Evolutionary conservation across 2,113 vertebrate species (phyloP).

Genomic region (Lepidothrix coronata): DNA sequence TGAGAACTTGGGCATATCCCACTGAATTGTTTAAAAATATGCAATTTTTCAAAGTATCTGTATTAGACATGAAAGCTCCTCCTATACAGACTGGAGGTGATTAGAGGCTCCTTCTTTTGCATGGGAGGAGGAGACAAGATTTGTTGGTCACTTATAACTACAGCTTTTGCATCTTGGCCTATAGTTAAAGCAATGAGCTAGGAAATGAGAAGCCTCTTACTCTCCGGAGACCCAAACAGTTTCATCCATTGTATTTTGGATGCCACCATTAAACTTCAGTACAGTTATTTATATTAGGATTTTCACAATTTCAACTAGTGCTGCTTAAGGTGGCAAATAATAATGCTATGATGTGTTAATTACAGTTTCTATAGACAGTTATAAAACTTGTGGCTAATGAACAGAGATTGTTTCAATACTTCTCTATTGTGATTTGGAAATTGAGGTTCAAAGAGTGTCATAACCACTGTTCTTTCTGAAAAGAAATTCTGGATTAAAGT

Average conservation of each 20-base stretch:
- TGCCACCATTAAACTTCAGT: neutral
- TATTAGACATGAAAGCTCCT: neutral
- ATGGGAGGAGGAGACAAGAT: neutral
- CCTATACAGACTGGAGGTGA: neutral
- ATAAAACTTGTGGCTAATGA: neutral
- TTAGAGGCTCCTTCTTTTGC: neutral
- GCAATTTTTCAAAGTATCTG: neutral
- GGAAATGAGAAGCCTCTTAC: neutral
- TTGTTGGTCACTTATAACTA: neutral
- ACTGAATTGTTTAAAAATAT: neutral
- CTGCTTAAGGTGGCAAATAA: neutral
- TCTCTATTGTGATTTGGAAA: neutral
- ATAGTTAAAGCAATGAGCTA: neutral
- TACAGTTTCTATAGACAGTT: neutral
- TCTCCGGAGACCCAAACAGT: neutral
- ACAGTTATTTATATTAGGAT: neutral
- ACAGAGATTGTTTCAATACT: neutral
- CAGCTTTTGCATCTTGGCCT: neutral
- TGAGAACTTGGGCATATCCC: neutral
- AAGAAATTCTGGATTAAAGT: neutral
- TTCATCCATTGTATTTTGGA: neutral
- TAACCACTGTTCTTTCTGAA: neutral
- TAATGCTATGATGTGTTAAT: neutral
- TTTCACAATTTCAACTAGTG: neutral
- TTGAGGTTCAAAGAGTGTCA: neutral